These are phyloP conservation scores for Spisula subtruncata DNA, from an alignment of 2,888 invertebrate genomes.

Conservation along the genomic window DNA sequence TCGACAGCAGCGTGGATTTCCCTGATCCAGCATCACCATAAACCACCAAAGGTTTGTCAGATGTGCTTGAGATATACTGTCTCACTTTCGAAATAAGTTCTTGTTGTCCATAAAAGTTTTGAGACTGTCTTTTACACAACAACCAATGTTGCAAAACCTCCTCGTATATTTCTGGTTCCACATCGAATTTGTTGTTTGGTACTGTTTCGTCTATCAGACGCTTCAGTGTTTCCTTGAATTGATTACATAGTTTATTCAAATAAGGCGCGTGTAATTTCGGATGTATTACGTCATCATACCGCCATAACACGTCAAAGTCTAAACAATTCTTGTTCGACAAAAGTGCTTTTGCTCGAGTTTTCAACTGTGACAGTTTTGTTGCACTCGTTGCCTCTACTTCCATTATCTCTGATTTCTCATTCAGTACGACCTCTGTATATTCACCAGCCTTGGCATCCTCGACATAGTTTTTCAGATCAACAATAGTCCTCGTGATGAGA, in stretches of 20 bases:
- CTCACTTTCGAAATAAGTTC: conserved; percentile 72
- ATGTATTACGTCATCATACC: conserved; percentile 85
- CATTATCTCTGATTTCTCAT: conserved; percentile 75
- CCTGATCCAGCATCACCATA: conserved; percentile 83
- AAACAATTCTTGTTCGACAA: conserved; percentile 75
- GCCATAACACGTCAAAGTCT: conserved; percentile 85
- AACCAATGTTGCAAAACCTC: conserved; percentile 79
- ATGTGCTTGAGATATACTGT: conserved; percentile 77
- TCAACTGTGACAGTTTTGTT: conserved; percentile 76
- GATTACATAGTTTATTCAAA: conserved; percentile 78
- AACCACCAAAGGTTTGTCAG: conserved; percentile 80
- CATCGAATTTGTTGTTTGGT: conserved; percentile 67
- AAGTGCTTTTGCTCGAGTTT: conserved; percentile 73
- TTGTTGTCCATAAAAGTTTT: conserved; percentile 75
- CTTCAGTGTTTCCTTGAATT: conserved; percentile 74
- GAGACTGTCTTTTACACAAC: conserved; percentile 72
- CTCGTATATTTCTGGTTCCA: conserved; percentile 72
- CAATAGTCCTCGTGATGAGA: conserved; percentile 83
- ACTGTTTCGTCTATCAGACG: conserved; percentile 77
- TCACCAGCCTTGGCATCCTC: conserved; percentile 74
- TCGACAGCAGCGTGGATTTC: conserved; percentile 83
- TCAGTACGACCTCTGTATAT: conserved; percentile 82
- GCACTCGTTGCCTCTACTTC: conserved; percentile 76
- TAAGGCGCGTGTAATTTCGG: conserved; percentile 84
- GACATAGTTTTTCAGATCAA: conserved; percentile 86